Evolutionary conservation across 2,888 invertebrate genomes (phyloP).

Genomic region (Meteorus colon): DNA sequence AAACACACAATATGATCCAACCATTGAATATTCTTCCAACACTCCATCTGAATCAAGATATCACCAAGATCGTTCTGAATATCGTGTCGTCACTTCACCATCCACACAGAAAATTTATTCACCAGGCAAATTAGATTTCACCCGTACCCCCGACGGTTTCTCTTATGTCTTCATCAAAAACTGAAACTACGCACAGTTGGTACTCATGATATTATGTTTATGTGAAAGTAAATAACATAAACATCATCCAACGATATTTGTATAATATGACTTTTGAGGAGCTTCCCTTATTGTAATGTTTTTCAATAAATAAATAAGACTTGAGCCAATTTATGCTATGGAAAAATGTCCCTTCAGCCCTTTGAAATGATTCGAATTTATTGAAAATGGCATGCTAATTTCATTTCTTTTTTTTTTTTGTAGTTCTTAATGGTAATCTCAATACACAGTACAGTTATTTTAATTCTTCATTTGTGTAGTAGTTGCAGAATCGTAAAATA

Average conservation of each 20-base stretch:
- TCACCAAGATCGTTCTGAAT: slow-evolving; percentile 72
- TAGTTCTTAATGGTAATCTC: background rate
- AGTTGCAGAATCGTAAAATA: background rate
- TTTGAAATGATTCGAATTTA: background rate
- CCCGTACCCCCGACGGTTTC: slow-evolving; percentile 91
- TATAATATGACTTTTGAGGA: background rate
- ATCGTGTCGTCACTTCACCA: slow-evolving; percentile 79
- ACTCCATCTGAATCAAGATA: slow-evolving; percentile 60
- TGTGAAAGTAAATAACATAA: background rate
- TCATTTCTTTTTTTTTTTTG: background rate
- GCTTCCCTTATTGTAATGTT: background rate
- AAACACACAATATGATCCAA: slow-evolving; percentile 54
- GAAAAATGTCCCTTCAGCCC: background rate
- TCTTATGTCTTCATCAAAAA: slow-evolving; percentile 88
- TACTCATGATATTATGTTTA: background rate
- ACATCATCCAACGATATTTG: background rate
- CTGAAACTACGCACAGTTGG: slow-evolving; percentile 56
- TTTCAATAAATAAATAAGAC: slow-evolving; percentile 3
- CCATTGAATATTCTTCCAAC: slow-evolving; percentile 61
- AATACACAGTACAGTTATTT: background rate
- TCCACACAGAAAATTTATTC: slow-evolving; percentile 86
- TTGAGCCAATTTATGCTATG: background rate
- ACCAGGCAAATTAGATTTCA: slow-evolving; percentile 89
- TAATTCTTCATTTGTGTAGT: background rate
- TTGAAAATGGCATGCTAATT: background rate